Percentiles rank a stretch among this genome's conserved stretches.
Evolutionary conservation across 2,888 invertebrate species (phyloP).

Genomic region (Cheilosia vulpina): DNA sequence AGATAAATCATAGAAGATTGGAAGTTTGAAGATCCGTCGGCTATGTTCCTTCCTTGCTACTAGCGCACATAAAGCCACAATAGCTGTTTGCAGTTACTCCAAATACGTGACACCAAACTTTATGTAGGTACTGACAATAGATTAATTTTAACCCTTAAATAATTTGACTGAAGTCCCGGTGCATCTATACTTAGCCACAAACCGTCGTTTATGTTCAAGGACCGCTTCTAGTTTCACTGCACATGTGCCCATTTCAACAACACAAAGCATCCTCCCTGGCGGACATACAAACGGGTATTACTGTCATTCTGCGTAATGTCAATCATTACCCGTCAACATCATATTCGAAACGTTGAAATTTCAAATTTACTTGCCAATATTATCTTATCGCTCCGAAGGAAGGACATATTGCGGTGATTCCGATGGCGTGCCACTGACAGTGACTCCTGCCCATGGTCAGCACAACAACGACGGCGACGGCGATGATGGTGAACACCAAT

Average conservation of each 20-base stretch:
- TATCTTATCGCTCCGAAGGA: constrained; percentile 33
- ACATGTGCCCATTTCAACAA: neutral
- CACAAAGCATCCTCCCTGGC: neutral
- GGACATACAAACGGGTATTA: constrained; percentile 25
- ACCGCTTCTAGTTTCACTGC: neutral
- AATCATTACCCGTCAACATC: constrained; percentile 59
- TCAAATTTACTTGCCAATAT: constrained; percentile 58
- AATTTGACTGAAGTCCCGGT: no score
- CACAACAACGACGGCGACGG: neutral
- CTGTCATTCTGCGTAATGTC: constrained; percentile 57
- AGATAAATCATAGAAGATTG: no score
- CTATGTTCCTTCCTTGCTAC: no score
- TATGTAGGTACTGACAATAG: no score
- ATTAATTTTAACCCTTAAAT: no score
- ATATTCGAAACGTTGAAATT: constrained; percentile 50
- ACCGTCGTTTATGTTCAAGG: no score
- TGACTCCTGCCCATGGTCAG: constrained; percentile 12
- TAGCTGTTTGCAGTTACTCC: no score
- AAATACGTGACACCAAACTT: no score
- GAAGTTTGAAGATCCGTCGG: no score
- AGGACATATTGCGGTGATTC: constrained; percentile 55
- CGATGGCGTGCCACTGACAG: constrained; percentile 8
- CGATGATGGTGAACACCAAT: constrained; percentile 23
- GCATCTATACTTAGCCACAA: no score
- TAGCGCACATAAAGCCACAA: no score